These are phyloP conservation scores for Poecile atricapillus DNA, from an alignment of 2,113 vertebrate species.

Conservation along the genomic window DNA sequence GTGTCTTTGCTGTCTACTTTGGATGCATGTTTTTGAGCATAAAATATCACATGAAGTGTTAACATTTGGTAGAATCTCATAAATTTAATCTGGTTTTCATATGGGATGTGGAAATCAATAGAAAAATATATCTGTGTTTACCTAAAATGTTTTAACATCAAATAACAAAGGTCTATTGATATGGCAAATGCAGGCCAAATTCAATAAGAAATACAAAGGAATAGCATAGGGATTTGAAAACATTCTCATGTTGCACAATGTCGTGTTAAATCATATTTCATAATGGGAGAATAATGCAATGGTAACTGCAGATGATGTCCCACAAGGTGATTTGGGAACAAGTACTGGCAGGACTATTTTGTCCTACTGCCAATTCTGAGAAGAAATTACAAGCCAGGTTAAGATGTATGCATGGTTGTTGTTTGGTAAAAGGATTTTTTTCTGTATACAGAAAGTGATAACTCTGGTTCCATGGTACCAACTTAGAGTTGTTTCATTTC, in stretches of 20 bases:
- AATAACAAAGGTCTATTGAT: slow-evolving; percentile 18
- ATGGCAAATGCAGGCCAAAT: slow-evolving; percentile 15
- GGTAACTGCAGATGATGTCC: neutral
- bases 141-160: neutral
- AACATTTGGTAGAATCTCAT: neutral
- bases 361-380: neutral
- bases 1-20: neutral
- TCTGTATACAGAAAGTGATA: neutral
- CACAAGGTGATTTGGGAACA: neutral
- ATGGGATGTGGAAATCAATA: slow-evolving; percentile 12
- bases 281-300: neutral
- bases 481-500: neutral
- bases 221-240: neutral
- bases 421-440: neutral
- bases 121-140: slow-evolving; percentile 18
- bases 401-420: neutral
- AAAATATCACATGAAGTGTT: neutral
- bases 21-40: neutral
- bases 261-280: neutral
- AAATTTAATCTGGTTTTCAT: slow-evolving; percentile 2
- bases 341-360: neutral
- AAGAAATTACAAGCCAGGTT: neutral
- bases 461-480: neutral
- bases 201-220: slow-evolving; percentile 1
- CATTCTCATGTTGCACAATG: neutral